A percentile compares a stretch with the other conserved stretches of the same genome.
Conservation (phyloP, 1,140 invertebrate species). For the Pogonognathellus flavescens region DNA sequence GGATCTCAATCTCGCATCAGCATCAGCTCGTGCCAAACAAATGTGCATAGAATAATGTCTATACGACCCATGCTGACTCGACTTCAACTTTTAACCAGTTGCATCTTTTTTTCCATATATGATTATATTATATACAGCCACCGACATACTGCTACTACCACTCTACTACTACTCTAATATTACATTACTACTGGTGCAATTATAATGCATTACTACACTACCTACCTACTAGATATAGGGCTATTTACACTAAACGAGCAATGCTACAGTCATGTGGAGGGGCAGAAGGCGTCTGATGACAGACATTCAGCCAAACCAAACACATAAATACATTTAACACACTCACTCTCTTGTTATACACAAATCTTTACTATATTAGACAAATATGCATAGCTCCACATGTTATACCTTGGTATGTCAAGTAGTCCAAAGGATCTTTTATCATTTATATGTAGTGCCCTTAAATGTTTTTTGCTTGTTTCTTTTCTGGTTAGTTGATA, state of each 20-base stretch:
- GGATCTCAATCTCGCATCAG: conserved; percentile 45
- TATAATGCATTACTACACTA: not conserved
- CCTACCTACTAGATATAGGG: not conserved
- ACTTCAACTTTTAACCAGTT: conserved; percentile 1
- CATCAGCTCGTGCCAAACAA: conserved; percentile 65
- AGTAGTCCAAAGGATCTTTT: too few relatives aligned
- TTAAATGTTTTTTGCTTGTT: conserved; percentile 36
- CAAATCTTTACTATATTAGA: not conserved
- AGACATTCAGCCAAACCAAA: conserved; percentile 45
- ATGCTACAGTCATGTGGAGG: conserved; percentile 19
- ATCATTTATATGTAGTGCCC: not conserved
- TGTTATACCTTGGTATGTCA: too few relatives aligned
- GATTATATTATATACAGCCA: too few relatives aligned
- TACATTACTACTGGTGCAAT: not conserved
- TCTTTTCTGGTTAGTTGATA: not conserved
- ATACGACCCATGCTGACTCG: not conserved
- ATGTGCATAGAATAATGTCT: conserved; percentile 46
- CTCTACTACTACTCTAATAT: too few relatives aligned
- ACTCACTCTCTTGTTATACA: not conserved
- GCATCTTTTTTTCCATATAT: not conserved
- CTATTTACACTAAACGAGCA: not conserved
- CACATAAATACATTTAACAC: conserved; percentile 1
- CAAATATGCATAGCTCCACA: too few relatives aligned
- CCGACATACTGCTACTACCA: too few relatives aligned
- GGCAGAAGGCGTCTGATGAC: conserved; percentile 60